A percentile compares a stretch with the other conserved stretches of the same genome.
These are phyloP conservation scores for Amphipoea oculea DNA, from an alignment of 2,888 invertebrate genomes.

Conservation along the genomic window DNA sequence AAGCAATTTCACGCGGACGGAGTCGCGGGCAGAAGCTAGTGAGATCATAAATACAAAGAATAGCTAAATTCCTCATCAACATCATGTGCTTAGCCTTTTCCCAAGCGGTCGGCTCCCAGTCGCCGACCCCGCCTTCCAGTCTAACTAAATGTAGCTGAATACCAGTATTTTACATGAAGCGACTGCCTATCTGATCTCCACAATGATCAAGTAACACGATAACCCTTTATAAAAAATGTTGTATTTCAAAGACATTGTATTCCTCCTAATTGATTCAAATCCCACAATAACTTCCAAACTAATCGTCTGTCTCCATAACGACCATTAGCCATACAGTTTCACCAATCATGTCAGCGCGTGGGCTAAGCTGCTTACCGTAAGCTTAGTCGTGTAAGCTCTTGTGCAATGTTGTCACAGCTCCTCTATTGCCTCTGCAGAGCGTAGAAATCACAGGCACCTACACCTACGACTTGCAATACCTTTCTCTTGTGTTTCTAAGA, in stretches of 20 bases:
- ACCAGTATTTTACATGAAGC: neutral
- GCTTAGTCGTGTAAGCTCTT: slow-evolving; percentile 48
- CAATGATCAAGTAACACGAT: neutral
- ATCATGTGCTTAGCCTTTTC: neutral
- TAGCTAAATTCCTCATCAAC: neutral
- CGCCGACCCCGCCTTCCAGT: neutral
- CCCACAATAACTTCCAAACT: neutral
- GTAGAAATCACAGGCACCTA: slow-evolving; percentile 16
- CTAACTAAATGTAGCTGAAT: neutral
- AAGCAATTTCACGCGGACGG: too few relatives aligned
- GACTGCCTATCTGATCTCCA: neutral
- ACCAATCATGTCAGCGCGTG: slow-evolving; percentile 43
- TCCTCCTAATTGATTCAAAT: neutral
- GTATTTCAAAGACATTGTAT: neutral
- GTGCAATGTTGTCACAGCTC: slow-evolving; percentile 40
- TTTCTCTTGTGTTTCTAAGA: slow-evolving; percentile 24
- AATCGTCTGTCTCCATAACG: slow-evolving; percentile 11
- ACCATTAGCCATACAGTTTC: slow-evolving; percentile 25
- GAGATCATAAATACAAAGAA: neutral
- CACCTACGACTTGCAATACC: slow-evolving; percentile 18
- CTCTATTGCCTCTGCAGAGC: slow-evolving; percentile 16
- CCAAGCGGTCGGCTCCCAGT: neutral
- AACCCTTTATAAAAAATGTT: neutral
- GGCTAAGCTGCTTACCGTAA: slow-evolving; percentile 50
- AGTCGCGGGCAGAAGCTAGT: too few relatives aligned